Evolutionary conservation across 2,888 invertebrate genomes (phyloP), one percentile per base, ranked within the genome.

Genomic region (Macaria notata): DNA sequence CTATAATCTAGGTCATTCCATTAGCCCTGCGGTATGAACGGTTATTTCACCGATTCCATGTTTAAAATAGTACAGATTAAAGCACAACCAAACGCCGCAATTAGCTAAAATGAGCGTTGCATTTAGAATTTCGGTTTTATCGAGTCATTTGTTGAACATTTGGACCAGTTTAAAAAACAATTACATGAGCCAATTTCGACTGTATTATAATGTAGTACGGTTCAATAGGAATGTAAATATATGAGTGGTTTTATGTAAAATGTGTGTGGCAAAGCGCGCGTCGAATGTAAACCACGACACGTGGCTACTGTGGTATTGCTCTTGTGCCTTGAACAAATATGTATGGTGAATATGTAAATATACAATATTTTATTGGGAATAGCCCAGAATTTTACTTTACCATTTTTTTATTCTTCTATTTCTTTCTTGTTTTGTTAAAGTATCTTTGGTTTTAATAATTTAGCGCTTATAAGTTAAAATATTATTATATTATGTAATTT

Each of bases 91-190:
- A n/a, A 19, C 9, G 38, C 49, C 45, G 49, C 60, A 60, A 65
- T 61, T 63, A 63, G 53, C 9, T 41, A 36, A 31, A 65, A 58
- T 65, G 59, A 58, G 52, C 61, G 56, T 48, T 61, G 58, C 63
- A 62, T 62, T 63, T 62, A 53, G 62, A 58, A 54, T 59, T 59
- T 58, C 56, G 62, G 58, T 55, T 63, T 65, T 62, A 65, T 61
- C 59, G 56, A 58, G 60, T 59, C 53, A 63, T 68, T 66, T 64
- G 63, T 59, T 58, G 62, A 6, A 36, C 7, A 36, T 36, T 36
- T 36, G 4, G 33, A 36, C 33, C 33, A 36, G 4, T 36, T 36
- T 36, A 36, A 36, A 7, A 4, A 36, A 36, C 7, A 36, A 36
- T 4, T 7, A 36, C 4, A 36, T 36, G 33, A 36, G 33, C 7